Base-by-base conservation (phyloP, 2,797 vertebrate genomes). In the Rachycentron canadum region DNA sequence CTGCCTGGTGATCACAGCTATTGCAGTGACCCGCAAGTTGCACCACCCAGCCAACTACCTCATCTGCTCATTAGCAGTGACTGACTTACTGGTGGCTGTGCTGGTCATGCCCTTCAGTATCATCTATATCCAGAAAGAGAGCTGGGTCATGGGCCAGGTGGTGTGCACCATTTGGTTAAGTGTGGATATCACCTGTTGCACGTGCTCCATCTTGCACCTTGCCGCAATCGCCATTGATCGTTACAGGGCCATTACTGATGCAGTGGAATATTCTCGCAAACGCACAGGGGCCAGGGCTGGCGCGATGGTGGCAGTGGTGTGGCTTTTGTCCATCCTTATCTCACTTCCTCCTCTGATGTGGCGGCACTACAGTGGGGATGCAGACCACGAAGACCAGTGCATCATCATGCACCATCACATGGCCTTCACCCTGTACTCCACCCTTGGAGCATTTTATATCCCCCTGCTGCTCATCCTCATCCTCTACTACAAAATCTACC, bases 71-170 rank as follows among this genome's bases (percentile, higher is more conserved):
- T 91, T 99, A 72, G 98, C 98, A 1, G 96, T 96, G 82, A 99
- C 98, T 0, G 98, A 99, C 92, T 97, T 99, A 78, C 95, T 99
- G 63, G 98, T 99, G 79, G 98, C 98, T n/a, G 95, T 99, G 65
- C 89, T 99, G 77, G 98, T 99, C 88, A 99, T 99, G 98, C 98
- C 98, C 74, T 98, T 99, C 93, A 97, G 97, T 79, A 99, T 99
- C 23, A 91, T 98, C 78, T 99, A 99, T 87, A 98, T 99, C 50
- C 95, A 96, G 71, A 97, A 96, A 80, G 96, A 99, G 87, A 96
- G 90, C 19, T 99, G 98, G 98, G 90, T 96, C 69, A 98, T 99
- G 97, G 98, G 98, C 4, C 95, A 97, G 88, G 95, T 96, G 63
- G 94, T 97, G 86, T 99, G 98, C 78, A 97, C 97, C 86, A 94